Base-by-base conservation (phyloP, 2,888 invertebrate genomes). In the Molanna angustata region DNA sequence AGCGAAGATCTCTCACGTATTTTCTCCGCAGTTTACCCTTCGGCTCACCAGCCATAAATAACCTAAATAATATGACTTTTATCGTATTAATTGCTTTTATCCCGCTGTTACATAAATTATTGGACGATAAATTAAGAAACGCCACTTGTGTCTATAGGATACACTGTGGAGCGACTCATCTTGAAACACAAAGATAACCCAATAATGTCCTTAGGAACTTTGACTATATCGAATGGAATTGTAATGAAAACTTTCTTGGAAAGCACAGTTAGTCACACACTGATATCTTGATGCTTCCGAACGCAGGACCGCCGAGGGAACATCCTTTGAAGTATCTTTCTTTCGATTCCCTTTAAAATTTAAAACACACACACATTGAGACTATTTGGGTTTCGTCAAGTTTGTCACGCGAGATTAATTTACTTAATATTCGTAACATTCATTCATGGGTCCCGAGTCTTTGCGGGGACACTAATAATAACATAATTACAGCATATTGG, bases 331-430 rank as follows among this genome's bases (percentile, higher is more conserved):
- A 41, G 41, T 41, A 27, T 27, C 6, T 27, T 27, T 27, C 27
- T 7, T 11, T 27, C 11, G 4, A 7, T 4, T 27, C 27, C 6
- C 7, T n/a, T n/a, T n/a, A n/a, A n/a, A n/a, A n/a, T 21, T 46
- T 46, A 20, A 46, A 37, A 37, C 46, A 21, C 35, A 22, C 37
- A 37, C 37, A 37, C 22, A 22, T 46, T 46, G 17, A 40, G 32
- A 33, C 33, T 45, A 33, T 40, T 48, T 17, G n/a, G n/a, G 4
- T 14, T n/a, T 40, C 45, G 27, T 13, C 51, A 22, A 45, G 45
- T 51, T 51, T 44, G 51, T 51, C 39, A 31, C 44, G 51, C 11
- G 20, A 33, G 44, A 51, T 45, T 51, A n/a, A n/a, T n/a, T n/a
- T 44, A 51, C 27, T 18, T 21, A 17, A 14, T 9, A n/a, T 20